phyloP scores from a whole-genome alignment of 2,113 vertebrate genomes.

The Apodemus sylvaticus region DNA sequence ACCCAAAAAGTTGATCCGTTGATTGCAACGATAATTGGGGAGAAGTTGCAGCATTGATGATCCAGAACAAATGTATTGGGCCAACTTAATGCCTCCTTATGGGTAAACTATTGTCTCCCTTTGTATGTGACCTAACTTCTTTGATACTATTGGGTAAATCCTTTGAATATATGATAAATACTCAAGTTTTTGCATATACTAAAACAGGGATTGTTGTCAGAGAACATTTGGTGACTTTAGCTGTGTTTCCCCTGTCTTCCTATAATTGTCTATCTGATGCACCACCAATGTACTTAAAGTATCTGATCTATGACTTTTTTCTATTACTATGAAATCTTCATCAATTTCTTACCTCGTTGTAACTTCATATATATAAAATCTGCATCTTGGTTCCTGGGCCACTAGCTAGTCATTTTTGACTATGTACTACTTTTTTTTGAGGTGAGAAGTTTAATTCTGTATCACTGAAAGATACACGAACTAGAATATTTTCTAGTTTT shows the following conservation, averaged over 20 bases:
- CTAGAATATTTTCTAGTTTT: not conserved
- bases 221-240: not conserved
- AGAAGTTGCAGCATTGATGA: not conserved
- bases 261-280: not conserved
- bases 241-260: not conserved
- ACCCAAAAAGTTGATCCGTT: not conserved
- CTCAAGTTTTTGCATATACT: not conserved
- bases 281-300: not conserved
- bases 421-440: not conserved
- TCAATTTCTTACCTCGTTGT: not conserved
- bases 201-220: not conserved
- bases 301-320: not conserved
- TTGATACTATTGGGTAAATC: not conserved
- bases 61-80: not conserved
- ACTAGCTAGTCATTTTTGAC: not conserved
- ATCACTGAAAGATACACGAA: not conserved
- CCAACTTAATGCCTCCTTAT: no score
- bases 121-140: not conserved
- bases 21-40: not conserved
- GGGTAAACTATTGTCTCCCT: no score
- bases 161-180: not conserved
- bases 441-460: not conserved
- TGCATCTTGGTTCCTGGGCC: not conserved
- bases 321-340: not conserved
- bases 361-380: no score